Percentiles rank a stretch among this genome's conserved stretches.
Conservation (phyloP, 2,797 vertebrate genomes). For the Mareca strepera region DNA sequence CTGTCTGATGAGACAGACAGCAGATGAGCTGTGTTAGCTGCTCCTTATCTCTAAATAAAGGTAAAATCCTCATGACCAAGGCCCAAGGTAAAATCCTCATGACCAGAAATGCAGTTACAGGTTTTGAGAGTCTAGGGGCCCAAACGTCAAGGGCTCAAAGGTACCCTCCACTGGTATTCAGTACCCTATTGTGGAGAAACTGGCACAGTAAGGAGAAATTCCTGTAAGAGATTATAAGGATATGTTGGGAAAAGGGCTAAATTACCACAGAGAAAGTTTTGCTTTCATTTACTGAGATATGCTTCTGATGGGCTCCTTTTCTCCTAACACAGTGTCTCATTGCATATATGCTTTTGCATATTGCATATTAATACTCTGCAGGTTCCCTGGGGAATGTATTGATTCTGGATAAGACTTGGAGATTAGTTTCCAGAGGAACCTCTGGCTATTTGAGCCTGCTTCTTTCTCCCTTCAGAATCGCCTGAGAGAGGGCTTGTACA, state of each 20-base stretch:
- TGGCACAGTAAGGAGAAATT: background rate
- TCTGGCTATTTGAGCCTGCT: background rate
- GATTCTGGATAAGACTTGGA: background rate
- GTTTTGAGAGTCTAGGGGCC: background rate
- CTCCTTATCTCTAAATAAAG: background rate
- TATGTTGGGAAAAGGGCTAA: background rate
- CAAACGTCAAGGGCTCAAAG: background rate
- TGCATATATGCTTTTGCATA: background rate
- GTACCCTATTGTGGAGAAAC: background rate
- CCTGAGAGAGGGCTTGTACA: background rate
- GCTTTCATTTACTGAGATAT: background rate
- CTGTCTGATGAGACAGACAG: background rate
- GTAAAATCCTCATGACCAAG: background rate
- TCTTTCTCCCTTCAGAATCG: background rate
- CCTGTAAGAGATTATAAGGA: fast-evolving
- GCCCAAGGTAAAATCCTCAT: background rate
- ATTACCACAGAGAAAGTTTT: background rate
- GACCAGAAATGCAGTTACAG: background rate
- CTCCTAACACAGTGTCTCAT: background rate
- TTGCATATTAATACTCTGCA: background rate
- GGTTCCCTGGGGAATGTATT: background rate
- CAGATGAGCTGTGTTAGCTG: background rate
- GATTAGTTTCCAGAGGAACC: background rate
- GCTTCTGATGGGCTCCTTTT: background rate
- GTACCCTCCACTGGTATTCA: background rate